Evolutionary conservation across 2,888 invertebrate species (phyloP), one percentile per base, ranked within the genome.

Genomic region (Ormyrus labotus): DNA sequence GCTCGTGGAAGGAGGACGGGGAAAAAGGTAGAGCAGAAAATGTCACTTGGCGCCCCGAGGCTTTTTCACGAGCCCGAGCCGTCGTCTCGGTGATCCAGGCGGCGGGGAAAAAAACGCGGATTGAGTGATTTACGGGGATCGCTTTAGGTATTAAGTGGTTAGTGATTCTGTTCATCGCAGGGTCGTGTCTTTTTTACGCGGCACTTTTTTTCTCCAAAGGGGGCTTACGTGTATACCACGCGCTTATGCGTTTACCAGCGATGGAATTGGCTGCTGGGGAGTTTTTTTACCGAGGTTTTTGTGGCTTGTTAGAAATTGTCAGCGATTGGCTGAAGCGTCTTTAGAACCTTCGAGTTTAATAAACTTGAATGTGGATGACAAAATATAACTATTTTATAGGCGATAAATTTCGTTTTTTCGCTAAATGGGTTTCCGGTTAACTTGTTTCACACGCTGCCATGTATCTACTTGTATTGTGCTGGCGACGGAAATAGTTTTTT

Each of bases 41-140:
- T 64, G 64, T 64, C 64, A 48, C 64, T 64, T n/a, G n/a, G 10
- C 50, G 34, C 34, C 34, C 4, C 34, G 34, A 34, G 34, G 34
- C 34, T 34, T 34, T 34, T 34, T 34, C 34, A 34, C 34, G 34
- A 34, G 34, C 34, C 4, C 34, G 34, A 63, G 63, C 11, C 47
- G 1, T 10, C 13, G 34, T 5, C 34, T 34, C 63, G 11, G 9
- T 34, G 64, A 64, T 64, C 50, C 6, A 13, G 64, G 50, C 50
- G 48, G 48, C 19, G n/a, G 47, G n/a, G 7, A 19, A 55, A 76
- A 76, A 68, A 60, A 77, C 8, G 57, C 47, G 51, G 45, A 64
- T 45, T 34, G 77, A 77, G 70, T 77, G 77, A 77, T 77, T 77
- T 77, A 77, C 70, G 45, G 34, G 57, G 57, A 34, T 34, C 34